Conservation (phyloP, 2,888 invertebrate species). For the Synergus laeviventris region DNA sequence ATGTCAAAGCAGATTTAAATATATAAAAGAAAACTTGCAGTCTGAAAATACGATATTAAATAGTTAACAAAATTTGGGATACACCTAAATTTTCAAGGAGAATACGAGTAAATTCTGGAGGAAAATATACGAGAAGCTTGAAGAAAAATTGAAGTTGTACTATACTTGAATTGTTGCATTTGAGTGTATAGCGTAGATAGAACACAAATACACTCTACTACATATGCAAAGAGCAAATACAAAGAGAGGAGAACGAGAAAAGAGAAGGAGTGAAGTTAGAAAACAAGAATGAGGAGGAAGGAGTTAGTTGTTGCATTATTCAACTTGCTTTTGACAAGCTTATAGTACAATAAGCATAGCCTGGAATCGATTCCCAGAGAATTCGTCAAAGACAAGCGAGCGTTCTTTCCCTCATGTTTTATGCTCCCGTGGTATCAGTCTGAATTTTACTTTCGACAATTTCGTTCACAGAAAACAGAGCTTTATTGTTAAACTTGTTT, state of each 20-base stretch:
- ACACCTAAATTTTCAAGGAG: not conserved
- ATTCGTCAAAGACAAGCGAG: conserved; percentile 38
- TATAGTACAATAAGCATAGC: conserved; percentile 28
- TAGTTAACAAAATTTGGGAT: not conserved
- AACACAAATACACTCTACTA: conserved; percentile 20
- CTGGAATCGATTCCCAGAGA: conserved; percentile 29
- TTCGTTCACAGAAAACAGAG: conserved; percentile 19
- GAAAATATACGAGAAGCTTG: conserved; percentile 12
- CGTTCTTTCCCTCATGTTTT: conserved; percentile 38
- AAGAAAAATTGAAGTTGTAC: conserved; percentile 17
- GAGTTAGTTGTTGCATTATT: conserved; percentile 40
- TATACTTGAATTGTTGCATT: conserved; percentile 26
- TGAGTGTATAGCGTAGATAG: conserved; percentile 7
- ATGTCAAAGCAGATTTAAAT: not conserved
- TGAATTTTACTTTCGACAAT: conserved; percentile 29
- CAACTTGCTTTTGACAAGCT: conserved; percentile 41
- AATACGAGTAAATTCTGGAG: conserved; percentile 9
- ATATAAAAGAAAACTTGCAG: not conserved
- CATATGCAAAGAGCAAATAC: conserved; percentile 32
- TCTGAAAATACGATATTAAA: not conserved
- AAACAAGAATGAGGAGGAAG: conserved; percentile 11
- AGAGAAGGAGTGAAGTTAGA: not conserved
- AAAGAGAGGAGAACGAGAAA: conserved; percentile 9
- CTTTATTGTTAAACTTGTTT: conserved; percentile 11
- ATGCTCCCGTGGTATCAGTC: conserved; percentile 21